phyloP scores from a whole-genome alignment of 2,113 vertebrate genomes.

The Thunnus thynnus region DNA sequence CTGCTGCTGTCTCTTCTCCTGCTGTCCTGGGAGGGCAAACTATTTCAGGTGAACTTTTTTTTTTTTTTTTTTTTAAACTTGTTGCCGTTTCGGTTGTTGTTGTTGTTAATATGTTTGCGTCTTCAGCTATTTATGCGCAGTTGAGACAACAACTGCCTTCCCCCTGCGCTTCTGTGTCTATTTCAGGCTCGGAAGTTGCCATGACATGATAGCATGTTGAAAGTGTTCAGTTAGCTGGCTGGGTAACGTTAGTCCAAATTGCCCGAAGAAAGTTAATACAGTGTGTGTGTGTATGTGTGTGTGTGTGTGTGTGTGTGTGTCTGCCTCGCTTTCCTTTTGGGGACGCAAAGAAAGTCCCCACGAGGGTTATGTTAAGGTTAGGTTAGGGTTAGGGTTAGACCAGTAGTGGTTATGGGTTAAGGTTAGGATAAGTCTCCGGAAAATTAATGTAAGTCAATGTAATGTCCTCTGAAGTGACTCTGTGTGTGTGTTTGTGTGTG shows the following conservation, averaged over 20 bases:
- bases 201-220: conserved; percentile 54
- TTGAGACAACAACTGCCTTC: conserved; percentile 31
- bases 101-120: conserved; percentile 15
- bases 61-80: not conserved
- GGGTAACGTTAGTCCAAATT: conserved; percentile 1
- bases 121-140: conserved; percentile 48
- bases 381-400: too few relatives aligned
- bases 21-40: conserved; percentile 60
- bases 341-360: not conserved
- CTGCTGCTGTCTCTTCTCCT: conserved; percentile 67
- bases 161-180: conserved; percentile 59
- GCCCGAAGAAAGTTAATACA: conserved; percentile 45
- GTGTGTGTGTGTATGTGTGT: not conserved
- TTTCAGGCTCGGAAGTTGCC: conserved; percentile 72
- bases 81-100: conserved; percentile 13
- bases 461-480: too few relatives aligned
- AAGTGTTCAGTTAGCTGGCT: conserved; percentile 16
- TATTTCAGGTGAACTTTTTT: conserved; percentile 68
- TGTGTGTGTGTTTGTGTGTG: too few relatives aligned
- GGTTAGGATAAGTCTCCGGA: too few relatives aligned
- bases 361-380: not conserved
- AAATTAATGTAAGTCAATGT: too few relatives aligned
- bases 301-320: not conserved
- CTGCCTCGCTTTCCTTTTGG: not conserved
- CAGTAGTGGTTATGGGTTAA: too few relatives aligned